Base-by-base conservation (phyloP, 2,888 invertebrate species). In the Fabriciana adippe region DNA sequence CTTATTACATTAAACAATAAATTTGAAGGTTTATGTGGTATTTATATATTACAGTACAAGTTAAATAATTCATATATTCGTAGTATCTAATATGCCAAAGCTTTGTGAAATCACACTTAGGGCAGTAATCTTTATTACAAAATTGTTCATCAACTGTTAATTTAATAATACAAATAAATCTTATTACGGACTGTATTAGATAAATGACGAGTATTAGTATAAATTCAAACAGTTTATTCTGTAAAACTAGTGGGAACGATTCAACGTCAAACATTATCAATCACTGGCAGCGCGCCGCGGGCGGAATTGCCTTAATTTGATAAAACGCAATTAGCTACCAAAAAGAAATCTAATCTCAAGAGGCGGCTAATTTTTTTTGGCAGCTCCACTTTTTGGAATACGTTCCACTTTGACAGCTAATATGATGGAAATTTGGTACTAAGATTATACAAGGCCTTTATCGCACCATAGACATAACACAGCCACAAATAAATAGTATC, bases 291-390 rank as follows among this genome's bases (percentile, higher is more conserved):
- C 75, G 84, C 79, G 82, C 84, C 82, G 83, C 85, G 78, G 84
- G 81, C 85, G 78, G 86, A 85, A 83, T 85, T 85, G 86, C 88
- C 87, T 90, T 92, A 90, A 92, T 92, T 92, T 92, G 92, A 92
- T 92, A 92, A 92, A 91, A 92, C 84, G 88, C 91, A 92, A 92
- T 92, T 92, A 92, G 92, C 92, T 92, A 92, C 92, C 90, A 90
- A 89, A 89, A 89, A 88, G 88, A 88, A 92, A 90, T 90, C 90
- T 91, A 90, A 92, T 92, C 88, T 89, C 76, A 79, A 81, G 83
- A 86, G 84, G 84, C 88, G 84, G 87, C 82, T 80, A 81, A 76
- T 76, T 78, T 86, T 90, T 89, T 90, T 90, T 88, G 82, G 81
- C 83, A 79, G 80, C 80, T 81, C 81, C 78, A 78, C 83, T 85